Conservation (phyloP, 2,113 vertebrate species). For the Macquaria ambigua region DNA sequence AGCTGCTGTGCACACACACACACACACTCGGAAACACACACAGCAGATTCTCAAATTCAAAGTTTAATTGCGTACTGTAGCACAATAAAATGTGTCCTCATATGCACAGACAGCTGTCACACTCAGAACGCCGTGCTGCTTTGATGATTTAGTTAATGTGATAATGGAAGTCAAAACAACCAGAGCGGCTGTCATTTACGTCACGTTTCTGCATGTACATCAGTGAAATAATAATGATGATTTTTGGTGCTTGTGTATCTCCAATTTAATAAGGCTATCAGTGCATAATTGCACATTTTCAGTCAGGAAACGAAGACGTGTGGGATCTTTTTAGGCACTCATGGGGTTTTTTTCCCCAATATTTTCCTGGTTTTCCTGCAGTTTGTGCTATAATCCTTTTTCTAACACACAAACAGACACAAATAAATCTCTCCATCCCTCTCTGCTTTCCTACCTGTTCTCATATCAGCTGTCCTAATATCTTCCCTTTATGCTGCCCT, state of each 20-base stretch:
- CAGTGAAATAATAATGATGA: conserved; percentile 48
- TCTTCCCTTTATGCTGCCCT: conserved; percentile 10
- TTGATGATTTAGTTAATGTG: conserved; percentile 68
- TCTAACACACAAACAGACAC: conserved; percentile 7
- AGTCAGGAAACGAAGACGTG: neutral
- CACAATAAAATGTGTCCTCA: conserved; percentile 53
- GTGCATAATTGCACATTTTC: conserved; percentile 16
- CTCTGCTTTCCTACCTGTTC: conserved; percentile 42
- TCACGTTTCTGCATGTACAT: conserved; percentile 40
- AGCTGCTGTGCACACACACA: conserved; percentile 7
- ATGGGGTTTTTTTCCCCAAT: neutral
- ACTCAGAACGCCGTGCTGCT: conserved; percentile 41
- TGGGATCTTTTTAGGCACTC: neutral
- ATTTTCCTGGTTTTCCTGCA: conserved; percentile 31
- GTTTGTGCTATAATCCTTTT: conserved; percentile 21
- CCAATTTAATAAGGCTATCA: conserved; percentile 41
- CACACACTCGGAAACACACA: neutral
- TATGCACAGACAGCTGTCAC: conserved; percentile 70
- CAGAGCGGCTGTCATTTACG: conserved; percentile 39
- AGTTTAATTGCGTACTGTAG: conserved; percentile 59
- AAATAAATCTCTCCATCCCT: conserved; percentile 32
- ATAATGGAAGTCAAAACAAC: conserved; percentile 53
- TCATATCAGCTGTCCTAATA: conserved; percentile 45
- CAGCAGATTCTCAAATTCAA: conserved; percentile 57
- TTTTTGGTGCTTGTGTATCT: conserved; percentile 14